Conservation (phyloP, 2,888 invertebrate genomes). For the Drosophila mettleri region DNA sequence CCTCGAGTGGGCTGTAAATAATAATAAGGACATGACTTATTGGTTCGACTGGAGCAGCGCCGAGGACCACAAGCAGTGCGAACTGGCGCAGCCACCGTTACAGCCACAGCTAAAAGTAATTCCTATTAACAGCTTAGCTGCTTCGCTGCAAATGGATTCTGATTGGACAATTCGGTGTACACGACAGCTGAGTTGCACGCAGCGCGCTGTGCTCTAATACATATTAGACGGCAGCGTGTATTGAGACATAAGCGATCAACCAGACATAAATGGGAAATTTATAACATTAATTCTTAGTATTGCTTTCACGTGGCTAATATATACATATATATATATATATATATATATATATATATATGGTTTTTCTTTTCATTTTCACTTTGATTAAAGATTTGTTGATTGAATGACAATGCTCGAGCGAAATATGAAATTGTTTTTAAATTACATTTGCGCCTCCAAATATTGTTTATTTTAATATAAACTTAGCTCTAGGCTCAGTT, state of each 20-base stretch:
- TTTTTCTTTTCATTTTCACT: neutral
- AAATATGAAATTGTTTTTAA: neutral
- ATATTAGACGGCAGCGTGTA: neutral
- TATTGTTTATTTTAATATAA: neutral
- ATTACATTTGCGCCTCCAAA: neutral
- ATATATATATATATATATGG: no score
- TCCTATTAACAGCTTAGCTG: slow-evolving; percentile 60
- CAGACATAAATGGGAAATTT: neutral
- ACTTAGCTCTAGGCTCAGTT: no score
- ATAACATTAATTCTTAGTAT: slow-evolving; percentile 3
- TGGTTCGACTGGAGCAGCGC: slow-evolving; percentile 32
- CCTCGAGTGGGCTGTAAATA: slow-evolving; percentile 58
- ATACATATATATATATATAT: no score
- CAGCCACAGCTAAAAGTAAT: slow-evolving; percentile 35
- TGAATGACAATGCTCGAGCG: neutral
- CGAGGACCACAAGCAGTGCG: slow-evolving; percentile 6
- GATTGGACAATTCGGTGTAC: slow-evolving; percentile 25
- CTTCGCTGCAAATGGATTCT: slow-evolving; percentile 46
- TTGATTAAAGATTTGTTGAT: neutral
- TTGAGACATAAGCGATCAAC: neutral
- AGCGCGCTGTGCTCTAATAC: neutral
- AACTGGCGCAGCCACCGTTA: slow-evolving; percentile 3
- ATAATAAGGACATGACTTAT: slow-evolving; percentile 71
- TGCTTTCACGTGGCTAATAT: neutral
- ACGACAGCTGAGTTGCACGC: neutral